phyloP scores from a whole-genome alignment of 2,797 vertebrate species.

The Sarcophilus harrisii region DNA sequence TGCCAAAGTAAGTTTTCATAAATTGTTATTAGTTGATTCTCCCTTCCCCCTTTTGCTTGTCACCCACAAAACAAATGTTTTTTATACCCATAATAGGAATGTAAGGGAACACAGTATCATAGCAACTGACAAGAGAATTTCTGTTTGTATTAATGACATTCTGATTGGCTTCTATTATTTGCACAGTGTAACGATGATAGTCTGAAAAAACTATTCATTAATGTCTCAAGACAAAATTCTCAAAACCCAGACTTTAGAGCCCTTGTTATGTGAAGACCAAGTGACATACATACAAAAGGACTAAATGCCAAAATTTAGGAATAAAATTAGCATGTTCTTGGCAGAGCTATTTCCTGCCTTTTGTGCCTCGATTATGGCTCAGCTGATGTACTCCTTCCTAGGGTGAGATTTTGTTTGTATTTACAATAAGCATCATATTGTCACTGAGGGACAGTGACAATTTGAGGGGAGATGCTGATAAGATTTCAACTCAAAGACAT shows the following conservation, averaged over 20 bases:
- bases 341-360: background rate
- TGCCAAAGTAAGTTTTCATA: background rate
- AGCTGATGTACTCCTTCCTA: conserved; percentile 15
- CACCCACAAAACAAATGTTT: conserved; percentile 2
- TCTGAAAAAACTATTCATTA: conserved; percentile 64
- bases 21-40: background rate
- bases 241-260: conserved; percentile 55
- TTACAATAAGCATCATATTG: conserved; percentile 39
- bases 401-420: background rate
- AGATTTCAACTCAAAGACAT: conserved; percentile 17
- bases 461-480: conserved; percentile 9
- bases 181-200: conserved; percentile 13
- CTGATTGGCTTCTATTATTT: conserved; percentile 57
- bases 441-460: no score
- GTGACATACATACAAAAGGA: background rate
- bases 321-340: conserved; percentile 38
- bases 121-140: conserved; percentile 72
- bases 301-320: conserved; percentile 37
- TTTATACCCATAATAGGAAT: conserved; percentile 68
- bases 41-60: background rate
- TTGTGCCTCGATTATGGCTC: background rate
- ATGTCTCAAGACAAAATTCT: conserved; percentile 35
- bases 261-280: conserved; percentile 31
- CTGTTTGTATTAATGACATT: conserved; percentile 70
- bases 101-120: conserved; percentile 68